Base-by-base conservation (phyloP, 2,113 vertebrate genomes). In the Caretta caretta region DNA sequence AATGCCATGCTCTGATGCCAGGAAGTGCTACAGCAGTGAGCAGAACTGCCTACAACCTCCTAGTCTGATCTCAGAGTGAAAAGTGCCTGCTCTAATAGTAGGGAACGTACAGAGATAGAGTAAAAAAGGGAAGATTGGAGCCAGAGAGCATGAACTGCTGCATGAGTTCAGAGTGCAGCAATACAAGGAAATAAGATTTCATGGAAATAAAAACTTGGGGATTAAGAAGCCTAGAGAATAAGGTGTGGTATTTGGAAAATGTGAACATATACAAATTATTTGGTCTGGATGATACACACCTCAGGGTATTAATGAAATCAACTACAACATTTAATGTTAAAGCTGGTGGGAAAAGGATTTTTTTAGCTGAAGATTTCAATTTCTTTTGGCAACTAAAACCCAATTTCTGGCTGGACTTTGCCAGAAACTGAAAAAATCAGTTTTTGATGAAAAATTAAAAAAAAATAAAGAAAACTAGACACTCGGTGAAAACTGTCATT, bases 401-500 rank as follows among this genome's bases (percentile, higher is more conserved):
- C 59, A 62, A 31, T 31, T 62, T 62, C 59, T 31, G 59, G 59
- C 12, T 59, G 59, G 29, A 7, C 27, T 62, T 62, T 62, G 11
- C 11, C 59, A 31, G 59, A 62, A 62, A 62, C 12, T 57, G 56
- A 59, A 59, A 57, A 57, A 57, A 57, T 24, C 56, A 57, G 56
- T 24, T 57, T 25, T 57, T 29, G 81, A 3, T 50, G 84, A 93
- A 27, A 31, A 79, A 57, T 27, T 4, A 51, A 91, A 94, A n/a
- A n/a, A 8, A 5, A 24, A 85, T 83, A 96, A 87, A 79, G 57
- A 79, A 90, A 7, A 84, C 72, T 11, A 83, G n/a, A 24, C 31
- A 54, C 53, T 92, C 1, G 89, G 8, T 20, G 4, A 14, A 35
- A 49, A 38, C 46, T 16, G 54, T 56, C 54, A 42, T 31, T 3